These are phyloP conservation scores for Blomia tropicalis DNA, from an alignment of 2,888 invertebrate species.

Conservation along the genomic window DNA sequence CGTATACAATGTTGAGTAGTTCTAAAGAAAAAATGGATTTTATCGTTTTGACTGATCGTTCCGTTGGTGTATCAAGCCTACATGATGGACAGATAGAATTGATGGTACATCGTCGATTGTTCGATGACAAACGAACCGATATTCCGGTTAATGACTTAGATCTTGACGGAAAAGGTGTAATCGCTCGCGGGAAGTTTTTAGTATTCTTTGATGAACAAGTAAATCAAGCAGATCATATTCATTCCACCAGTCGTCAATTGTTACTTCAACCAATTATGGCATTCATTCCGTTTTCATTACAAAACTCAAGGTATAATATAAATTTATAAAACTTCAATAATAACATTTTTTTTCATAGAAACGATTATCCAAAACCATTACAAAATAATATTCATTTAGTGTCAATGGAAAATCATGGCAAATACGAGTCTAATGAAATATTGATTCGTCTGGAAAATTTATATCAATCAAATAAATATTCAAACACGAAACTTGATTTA, in stretches of 20 bases:
- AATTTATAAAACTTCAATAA: no score
- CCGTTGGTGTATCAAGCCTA: conserved; percentile 64
- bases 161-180: neutral
- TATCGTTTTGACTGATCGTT: conserved; percentile 53
- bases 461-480: conserved; percentile 51
- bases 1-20: conserved; percentile 32
- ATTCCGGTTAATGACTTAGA: neutral
- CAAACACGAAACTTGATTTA: conserved; percentile 45
- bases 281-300: conserved; percentile 54
- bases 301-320: conserved; percentile 95
- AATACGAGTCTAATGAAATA: neutral
- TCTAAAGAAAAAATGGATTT: conserved; percentile 33
- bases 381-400: conserved; percentile 28
- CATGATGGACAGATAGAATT: conserved; percentile 57
- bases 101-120: conserved; percentile 66
- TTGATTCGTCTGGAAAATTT: conserved; percentile 7
- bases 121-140: conserved; percentile 45
- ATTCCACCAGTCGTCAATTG: neutral
- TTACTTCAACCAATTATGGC: neutral
- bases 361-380: no score
- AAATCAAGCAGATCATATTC: conserved; percentile 40
- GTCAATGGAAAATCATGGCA: conserved; percentile 25
- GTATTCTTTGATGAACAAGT: neutral
- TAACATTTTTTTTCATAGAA: no score
- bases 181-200: neutral